phyloP scores from a whole-genome alignment of 2,797 vertebrate species.

The Onychomys arenicola region DNA sequence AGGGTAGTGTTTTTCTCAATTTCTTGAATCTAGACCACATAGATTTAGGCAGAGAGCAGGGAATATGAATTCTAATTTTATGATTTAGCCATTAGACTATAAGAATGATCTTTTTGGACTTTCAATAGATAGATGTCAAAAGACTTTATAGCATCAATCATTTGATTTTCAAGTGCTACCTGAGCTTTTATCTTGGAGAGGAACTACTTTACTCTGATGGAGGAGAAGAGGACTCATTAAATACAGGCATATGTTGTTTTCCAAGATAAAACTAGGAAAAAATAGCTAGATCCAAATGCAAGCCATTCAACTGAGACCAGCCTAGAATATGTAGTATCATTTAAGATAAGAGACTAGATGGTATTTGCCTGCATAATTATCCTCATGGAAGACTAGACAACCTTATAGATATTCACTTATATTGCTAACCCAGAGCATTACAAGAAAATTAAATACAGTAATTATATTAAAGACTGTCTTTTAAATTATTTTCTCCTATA shows the following conservation, averaged over 20 bases:
- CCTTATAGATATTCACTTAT: background rate
- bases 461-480: background rate
- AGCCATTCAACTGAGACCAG: background rate
- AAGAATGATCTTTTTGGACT: background rate
- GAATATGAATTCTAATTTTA: background rate
- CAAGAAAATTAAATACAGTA: background rate
- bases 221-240: background rate
- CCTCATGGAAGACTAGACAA: background rate
- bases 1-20: background rate
- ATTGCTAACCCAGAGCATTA: background rate
- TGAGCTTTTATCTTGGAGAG: no score
- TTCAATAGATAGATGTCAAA: background rate
- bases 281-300: background rate
- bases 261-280: background rate
- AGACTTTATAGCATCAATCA: background rate
- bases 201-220: background rate
- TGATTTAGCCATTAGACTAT: no score
- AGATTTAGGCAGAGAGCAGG: background rate
- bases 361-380: fast-evolving
- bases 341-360: background rate
- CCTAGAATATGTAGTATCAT: fast-evolving
- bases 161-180: background rate
- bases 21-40: background rate
- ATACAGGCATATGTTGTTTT: background rate
- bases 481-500: background rate